Base-by-base conservation (phyloP, 1,140 invertebrate species). In the Achroia grisella region DNA sequence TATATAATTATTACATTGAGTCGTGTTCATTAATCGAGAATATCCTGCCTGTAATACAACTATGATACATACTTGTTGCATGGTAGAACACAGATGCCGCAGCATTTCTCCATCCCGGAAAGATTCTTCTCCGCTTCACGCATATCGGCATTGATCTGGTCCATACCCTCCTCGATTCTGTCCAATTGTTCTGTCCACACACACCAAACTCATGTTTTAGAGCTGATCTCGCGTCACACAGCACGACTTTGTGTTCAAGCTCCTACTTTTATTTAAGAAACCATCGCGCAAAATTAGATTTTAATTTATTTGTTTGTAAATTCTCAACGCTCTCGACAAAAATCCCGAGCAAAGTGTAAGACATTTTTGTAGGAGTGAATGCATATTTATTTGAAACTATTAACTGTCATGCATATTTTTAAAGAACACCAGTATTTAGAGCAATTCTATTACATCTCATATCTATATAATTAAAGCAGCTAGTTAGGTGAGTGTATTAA, bases 21-120 rank as follows among this genome's bases (percentile, higher is more conserved):
- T n/a, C n/a, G n/a, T n/a, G n/a, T n/a, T n/a, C n/a, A n/a, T n/a
- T n/a, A n/a, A n/a, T n/a, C n/a, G n/a, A n/a, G n/a, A n/a, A n/a
- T n/a, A n/a, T n/a, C n/a, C n/a, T n/a, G n/a, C n/a, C n/a, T n/a
- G n/a, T n/a, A n/a, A n/a, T n/a, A n/a, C n/a, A n/a, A n/a, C n/a
- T 23, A 23, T 23, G 10, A 35, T 51, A 75, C 89, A 79, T 90
- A 97, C 95, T 97, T 99, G 88, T 97, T 97, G 91, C 98, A 99
- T 4, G 98, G 98, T 58, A 98, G 89, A 47, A 99, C 96, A 88
- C 97, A 99, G 39, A 99, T 90, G 32, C 97, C 97, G 86, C 98
- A 99, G 86, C 98, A 99, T 87, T 99, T 99, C 87, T 99, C 98
- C 95, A 99, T 97, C 49, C 98, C 98, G 37, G 97, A 98, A 47